These are phyloP conservation scores for Poeciliopsis paucimaculata DNA, from an alignment of 2,797 vertebrate species.

Conservation along the genomic window DNA sequence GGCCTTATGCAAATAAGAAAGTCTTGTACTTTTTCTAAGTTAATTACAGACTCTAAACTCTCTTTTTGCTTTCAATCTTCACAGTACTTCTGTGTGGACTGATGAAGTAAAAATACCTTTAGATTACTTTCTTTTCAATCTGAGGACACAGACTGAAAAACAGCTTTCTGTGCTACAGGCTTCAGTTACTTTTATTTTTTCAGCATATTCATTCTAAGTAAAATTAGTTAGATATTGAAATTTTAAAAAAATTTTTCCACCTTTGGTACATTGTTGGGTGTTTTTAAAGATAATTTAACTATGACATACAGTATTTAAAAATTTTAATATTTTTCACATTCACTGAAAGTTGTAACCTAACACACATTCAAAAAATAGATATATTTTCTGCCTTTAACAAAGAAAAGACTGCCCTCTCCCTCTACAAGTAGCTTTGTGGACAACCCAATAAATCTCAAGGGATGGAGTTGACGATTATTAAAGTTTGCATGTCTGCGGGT, in stretches of 20 bases:
- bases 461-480: slow-evolving; percentile 76
- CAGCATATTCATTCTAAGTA: not conserved
- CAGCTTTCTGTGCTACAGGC: too few species aligned
- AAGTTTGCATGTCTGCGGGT: slow-evolving; percentile 52
- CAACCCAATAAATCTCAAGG: slow-evolving; percentile 67
- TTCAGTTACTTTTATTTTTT: not conserved
- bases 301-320: not conserved
- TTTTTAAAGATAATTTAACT: not conserved
- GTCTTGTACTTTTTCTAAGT: not conserved
- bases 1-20: not conserved
- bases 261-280: not conserved
- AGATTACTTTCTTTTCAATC: not conserved
- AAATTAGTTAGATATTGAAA: not conserved
- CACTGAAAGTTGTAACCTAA: not conserved
- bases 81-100: not conserved
- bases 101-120: not conserved
- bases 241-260: not conserved
- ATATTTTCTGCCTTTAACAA: not conserved
- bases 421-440: slow-evolving; percentile 43
- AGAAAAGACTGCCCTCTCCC: slow-evolving; percentile 17
- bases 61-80: not conserved
- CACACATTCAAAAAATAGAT: not conserved
- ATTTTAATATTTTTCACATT: not conserved
- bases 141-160: not conserved
- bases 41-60: not conserved